Evolutionary conservation across 2,797 vertebrate species (phyloP).

Genomic region (Potorous gilbertii): DNA sequence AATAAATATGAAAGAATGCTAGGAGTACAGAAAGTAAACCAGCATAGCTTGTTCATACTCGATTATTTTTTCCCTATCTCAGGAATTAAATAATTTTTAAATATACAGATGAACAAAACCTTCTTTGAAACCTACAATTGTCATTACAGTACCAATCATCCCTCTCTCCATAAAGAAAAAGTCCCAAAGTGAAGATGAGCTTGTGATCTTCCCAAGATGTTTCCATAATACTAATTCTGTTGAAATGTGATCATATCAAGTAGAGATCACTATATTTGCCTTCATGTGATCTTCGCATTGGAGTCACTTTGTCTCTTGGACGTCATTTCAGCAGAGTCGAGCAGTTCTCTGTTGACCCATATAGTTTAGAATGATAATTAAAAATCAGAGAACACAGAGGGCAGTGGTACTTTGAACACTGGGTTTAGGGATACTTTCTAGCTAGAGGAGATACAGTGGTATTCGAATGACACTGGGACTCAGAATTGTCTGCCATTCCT

Average conservation of each 20-base stretch:
- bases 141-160: constrained; percentile 40
- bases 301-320: constrained; percentile 41
- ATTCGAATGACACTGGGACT: not conserved
- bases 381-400: constrained; percentile 23
- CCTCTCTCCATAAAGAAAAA: constrained; percentile 3
- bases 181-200: constrained; percentile 36
- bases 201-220: constrained; percentile 20
- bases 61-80: not conserved
- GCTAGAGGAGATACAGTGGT: constrained; percentile 4
- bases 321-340: constrained; percentile 39
- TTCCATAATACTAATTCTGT: constrained; percentile 34
- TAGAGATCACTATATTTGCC: constrained; percentile 57
- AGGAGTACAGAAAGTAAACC: constrained; percentile 33
- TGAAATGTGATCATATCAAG: constrained; percentile 22
- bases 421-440: not conserved
- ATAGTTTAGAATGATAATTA: constrained; percentile 30
- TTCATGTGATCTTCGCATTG: constrained; percentile 48
- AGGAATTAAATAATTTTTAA: constrained; percentile 26
- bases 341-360: constrained; percentile 1
- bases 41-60: not conserved
- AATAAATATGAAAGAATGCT: constrained; percentile 18
- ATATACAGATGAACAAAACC: constrained; percentile 24
- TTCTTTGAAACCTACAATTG: constrained; percentile 54
- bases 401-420: not conserved
- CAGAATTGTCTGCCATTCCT: not conserved